Evolutionary conservation across 2,113 vertebrate genomes (phyloP), one percentile per base, ranked within the genome.

Genomic region (Otis tarda): DNA sequence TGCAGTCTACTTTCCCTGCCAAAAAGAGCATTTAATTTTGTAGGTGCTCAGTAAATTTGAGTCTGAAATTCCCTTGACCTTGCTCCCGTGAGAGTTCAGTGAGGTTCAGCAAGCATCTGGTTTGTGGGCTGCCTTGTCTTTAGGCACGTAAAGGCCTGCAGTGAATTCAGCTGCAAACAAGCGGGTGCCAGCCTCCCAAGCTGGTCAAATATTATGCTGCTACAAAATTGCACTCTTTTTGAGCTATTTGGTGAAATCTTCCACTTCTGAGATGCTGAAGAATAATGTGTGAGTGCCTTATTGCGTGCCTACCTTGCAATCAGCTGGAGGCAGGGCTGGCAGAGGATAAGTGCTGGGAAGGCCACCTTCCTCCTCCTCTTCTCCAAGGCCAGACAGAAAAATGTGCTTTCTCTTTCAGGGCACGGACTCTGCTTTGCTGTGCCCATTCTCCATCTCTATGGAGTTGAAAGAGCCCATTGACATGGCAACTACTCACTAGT

Each of bases 31-130:
- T 80, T 90, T 88, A 31, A 59, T 74, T 94, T 93, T 83, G 82
- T 88, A 75, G 78, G 82, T 91, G 31, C 75, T 90, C 61, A n/a
- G 74, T 88, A 88, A 88, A 88, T 81, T 11, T 77, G 55, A 83
- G 78, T 69, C 59, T 91, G 82, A 91, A 93, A 80, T 88, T 90
- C 75, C 55, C 50, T 64, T 93, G 89, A 65, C 75, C 84, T 83
- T 61, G 10, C 64, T 95, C 59, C n/a, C 14, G 1, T 28, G 16
- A 77, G 70, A 61, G 24, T 75, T 77, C 57, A 89, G 80, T 37
- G 77, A 63, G 77, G 59, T 93, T 95, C 68, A 92, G 35, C 30
- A 39, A 84, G 45, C 5, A 10, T 80, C 79, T 93, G 30, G 19
- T 79, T 83, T 95, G 89, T 59, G 67, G 78, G 23, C 74, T 95